Evolutionary conservation across 2,113 vertebrate genomes (phyloP).

Genomic region (Pantherophis guttatus): DNA sequence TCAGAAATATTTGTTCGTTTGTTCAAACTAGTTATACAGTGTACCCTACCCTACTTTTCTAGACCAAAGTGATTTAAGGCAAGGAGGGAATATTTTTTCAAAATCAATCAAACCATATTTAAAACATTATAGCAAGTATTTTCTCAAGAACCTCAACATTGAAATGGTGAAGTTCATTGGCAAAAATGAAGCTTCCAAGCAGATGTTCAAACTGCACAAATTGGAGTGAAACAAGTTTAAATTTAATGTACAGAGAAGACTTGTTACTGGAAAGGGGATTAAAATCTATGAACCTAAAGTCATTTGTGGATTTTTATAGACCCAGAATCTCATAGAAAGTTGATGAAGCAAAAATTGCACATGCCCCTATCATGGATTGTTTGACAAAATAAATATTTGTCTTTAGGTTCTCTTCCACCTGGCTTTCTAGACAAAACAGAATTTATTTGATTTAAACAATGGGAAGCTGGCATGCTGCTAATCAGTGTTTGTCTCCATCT

Average conservation of each 20-base stretch:
- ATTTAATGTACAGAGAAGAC: neutral
- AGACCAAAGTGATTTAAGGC: neutral
- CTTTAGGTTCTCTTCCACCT: neutral
- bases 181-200: neutral
- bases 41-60: neutral
- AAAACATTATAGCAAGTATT: neutral
- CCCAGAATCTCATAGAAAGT: neutral
- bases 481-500: neutral
- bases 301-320: neutral
- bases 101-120: neutral
- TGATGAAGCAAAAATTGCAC: neutral
- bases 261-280: neutral
- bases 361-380: neutral
- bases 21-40: neutral
- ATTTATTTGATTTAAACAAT: neutral
- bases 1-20: neutral
- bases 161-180: neutral
- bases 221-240: neutral
- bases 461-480: neutral
- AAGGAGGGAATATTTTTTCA: neutral
- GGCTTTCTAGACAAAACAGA: neutral
- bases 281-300: neutral
- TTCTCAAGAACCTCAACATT: neutral
- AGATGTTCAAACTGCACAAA: neutral
- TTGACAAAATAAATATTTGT: neutral